A percentile compares a stretch with the other conserved stretches of the same genome.
Evolutionary conservation across 1,140 invertebrate genomes (phyloP).

Genomic region (Hermatobates lingyangjiaoensis): DNA sequence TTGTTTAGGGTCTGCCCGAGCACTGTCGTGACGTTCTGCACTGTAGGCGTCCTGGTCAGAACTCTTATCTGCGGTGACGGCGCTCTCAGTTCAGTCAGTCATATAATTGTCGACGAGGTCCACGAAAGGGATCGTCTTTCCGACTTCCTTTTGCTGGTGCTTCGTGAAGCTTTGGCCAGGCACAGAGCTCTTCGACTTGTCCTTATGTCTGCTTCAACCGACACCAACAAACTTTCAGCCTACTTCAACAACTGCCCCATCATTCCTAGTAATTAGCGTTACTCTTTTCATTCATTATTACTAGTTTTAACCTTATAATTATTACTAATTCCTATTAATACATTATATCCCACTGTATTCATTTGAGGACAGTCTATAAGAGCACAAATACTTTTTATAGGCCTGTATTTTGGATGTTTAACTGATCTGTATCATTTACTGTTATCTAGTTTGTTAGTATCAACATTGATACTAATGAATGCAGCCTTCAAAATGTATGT

Average conservation of each 20-base stretch:
- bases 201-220: constrained; percentile 88
- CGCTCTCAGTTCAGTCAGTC: constrained; percentile 49
- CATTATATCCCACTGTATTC: not conserved
- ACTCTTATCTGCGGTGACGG: constrained; percentile 62
- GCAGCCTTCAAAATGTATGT: too few relatives aligned
- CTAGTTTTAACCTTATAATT: not conserved
- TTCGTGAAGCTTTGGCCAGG: constrained; percentile 53
- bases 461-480: too few relatives aligned
- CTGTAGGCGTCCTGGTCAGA: constrained; percentile 70
- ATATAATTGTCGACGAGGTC: constrained; percentile 82
- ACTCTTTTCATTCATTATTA: constrained; percentile 1
- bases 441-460: too few relatives aligned
- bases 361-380: too few relatives aligned
- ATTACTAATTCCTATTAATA: not conserved
- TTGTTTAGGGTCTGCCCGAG: constrained; percentile 46
- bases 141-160: constrained; percentile 76
- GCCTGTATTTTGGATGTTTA: too few relatives aligned
- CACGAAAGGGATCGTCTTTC: constrained; percentile 72
- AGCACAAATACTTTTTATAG: too few relatives aligned
- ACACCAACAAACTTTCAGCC: constrained; percentile 55
- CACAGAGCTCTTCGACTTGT: constrained; percentile 59
- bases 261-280: constrained; percentile 27
- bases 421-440: too few relatives aligned
- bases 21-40: constrained; percentile 77
- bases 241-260: constrained; percentile 66